phyloP scores from a whole-genome alignment of 1,140 invertebrate genomes.

The Diorhabda elongata region DNA sequence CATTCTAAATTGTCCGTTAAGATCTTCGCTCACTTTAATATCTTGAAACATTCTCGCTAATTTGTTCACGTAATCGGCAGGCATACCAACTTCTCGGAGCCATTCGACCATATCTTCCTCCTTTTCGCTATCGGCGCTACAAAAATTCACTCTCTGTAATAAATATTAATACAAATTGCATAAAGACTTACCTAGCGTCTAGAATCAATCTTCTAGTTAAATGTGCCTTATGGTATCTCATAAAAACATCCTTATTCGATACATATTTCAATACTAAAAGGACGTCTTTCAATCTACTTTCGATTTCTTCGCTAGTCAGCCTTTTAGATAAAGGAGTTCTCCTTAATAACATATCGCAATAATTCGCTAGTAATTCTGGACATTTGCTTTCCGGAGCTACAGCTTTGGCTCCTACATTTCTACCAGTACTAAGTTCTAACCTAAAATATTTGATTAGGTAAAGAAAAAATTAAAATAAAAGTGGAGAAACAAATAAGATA shows the following conservation, averaged over 20 bases:
- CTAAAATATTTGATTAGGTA: constrained; percentile 44
- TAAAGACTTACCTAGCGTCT: constrained; percentile 61
- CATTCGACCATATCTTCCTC: constrained; percentile 99
- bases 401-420: constrained; percentile 56
- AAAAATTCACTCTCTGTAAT: constrained; percentile 7
- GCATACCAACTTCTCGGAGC: constrained; percentile 94
- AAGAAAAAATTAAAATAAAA: constrained; percentile 45
- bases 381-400: constrained; percentile 91
- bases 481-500: no score
- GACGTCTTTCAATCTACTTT: constrained; percentile 87
- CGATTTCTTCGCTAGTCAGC: constrained; percentile 96
- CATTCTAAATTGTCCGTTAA: constrained; percentile 74
- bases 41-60: constrained; percentile 97
- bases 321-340: constrained; percentile 95
- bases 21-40: constrained; percentile 96
- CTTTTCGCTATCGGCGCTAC: constrained; percentile 95
- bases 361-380: constrained; percentile 97
- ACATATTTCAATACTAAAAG: constrained; percentile 97
- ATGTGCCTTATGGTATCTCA: constrained; percentile 99
- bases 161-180: neutral
- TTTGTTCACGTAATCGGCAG: constrained; percentile 99
- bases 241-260: constrained; percentile 99
- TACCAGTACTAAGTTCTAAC: constrained; percentile 59
- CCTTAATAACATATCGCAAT: constrained; percentile 98
- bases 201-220: constrained; percentile 88